Evolutionary conservation across 2,797 vertebrate genomes (phyloP).

Genomic region (Betta splendens): DNA sequence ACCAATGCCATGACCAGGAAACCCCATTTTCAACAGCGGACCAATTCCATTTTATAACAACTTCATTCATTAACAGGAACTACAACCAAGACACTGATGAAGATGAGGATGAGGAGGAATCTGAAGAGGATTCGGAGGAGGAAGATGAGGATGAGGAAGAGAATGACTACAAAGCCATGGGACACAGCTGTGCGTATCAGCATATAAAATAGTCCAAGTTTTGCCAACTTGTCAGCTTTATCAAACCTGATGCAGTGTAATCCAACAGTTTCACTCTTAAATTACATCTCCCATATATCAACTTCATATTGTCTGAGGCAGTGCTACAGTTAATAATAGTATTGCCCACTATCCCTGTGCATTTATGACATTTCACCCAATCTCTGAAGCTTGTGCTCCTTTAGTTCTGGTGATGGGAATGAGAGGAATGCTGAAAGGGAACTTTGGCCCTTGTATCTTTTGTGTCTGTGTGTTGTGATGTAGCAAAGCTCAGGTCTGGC

Average conservation of each 20-base stretch:
- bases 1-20: too few species aligned
- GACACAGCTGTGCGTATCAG: conserved; percentile 88
- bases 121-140: conserved; percentile 86
- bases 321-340: too few species aligned
- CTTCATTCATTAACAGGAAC: conserved; percentile 79
- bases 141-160: conserved; percentile 87
- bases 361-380: background rate
- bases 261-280: too few species aligned
- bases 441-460: conserved; percentile 24
- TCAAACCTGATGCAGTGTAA: too few species aligned
- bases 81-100: conserved; percentile 92
- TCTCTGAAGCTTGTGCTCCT: background rate
- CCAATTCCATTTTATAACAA: too few species aligned
- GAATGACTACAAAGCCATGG: conserved; percentile 88
- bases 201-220: background rate
- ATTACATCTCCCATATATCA: too few species aligned
- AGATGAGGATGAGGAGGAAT: conserved; percentile 84
- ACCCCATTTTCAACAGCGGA: too few species aligned
- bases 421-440: conserved; percentile 53
- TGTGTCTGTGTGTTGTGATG: conserved; percentile 66
- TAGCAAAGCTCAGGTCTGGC: conserved; percentile 41
- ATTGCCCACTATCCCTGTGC: too few species aligned
- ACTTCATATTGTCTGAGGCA: too few species aligned
- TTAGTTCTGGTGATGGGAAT: conserved; percentile 38
- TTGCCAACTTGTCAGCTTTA: too few species aligned